Base-by-base conservation (phyloP, 2,113 vertebrate species). In the Microtus richardsoni region DNA sequence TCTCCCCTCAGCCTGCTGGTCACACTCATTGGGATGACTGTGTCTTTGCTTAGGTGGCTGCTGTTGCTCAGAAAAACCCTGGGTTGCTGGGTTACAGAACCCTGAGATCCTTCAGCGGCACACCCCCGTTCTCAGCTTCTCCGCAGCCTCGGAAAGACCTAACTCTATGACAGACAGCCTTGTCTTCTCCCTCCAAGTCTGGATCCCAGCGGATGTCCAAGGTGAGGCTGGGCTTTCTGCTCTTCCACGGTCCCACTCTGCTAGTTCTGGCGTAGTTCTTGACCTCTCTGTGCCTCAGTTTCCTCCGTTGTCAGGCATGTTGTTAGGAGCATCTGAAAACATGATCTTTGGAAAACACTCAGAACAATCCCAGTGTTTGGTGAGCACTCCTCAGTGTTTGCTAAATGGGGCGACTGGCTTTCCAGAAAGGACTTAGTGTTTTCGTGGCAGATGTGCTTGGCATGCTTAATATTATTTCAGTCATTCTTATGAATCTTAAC, bases 401-500 rank as follows among this genome's bases (percentile, higher is more conserved):
- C 64, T 95, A 93, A 95, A 87, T 84, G 74, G 94, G 88, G 94
- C 52, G 79, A 94, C 93, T 82, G 79, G 80, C 90, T 93, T 92
- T 89, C 49, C 70, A 93, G 84, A 88, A 58, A 90, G 92, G 90
- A 54, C 91, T 90, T 85, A 96, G 74, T 90, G 54, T 94, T 96
- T 94, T 79, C 95, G 93, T 93, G 95, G 97, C 91, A 95, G 97
- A 96, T 96, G 96, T 96, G 96, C 85, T 70, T 86, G 66, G 93
- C 2, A 8, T 96, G 16, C 88, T 90, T 91, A 94, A 88, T 95
- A 91, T 79, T 88, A 83, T 92, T 97, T 92, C 96, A 94, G 95
- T 54, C 93, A 78, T 96, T 97, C 96, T 93, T 96, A 88, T 93
- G 96, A 93, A 89, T 96, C 96, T 92, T 96, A 97, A 96, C 95